Evolutionary conservation across 2,888 invertebrate species (phyloP), one percentile per base, ranked within the genome.

Genomic region (Drosophila monieri): DNA sequence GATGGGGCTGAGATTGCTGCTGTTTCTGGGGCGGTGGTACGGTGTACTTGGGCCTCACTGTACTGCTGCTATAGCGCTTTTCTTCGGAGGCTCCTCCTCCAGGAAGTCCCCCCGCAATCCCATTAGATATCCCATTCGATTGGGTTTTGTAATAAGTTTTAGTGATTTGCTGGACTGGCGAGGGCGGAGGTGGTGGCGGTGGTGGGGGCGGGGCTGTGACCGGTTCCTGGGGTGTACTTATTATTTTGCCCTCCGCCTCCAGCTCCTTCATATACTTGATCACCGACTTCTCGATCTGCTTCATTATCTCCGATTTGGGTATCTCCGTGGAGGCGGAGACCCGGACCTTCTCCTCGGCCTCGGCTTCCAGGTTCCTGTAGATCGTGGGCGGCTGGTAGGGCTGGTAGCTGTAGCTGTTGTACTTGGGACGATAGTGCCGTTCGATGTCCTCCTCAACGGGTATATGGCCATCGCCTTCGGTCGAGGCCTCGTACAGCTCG

Each of bases 241-340:
- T 74, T 3, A 91, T 89, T 41, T 91, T 91, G 2, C 90, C 91
- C 51, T 91, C 90, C 1, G 89, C 89, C 61, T 91, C 91, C 62
- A 91, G 73, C 43, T 90, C 91, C 52, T 90, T 91, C 91, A 92
- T 91, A 53, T 92, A 92, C 69, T 91, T 90, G 12, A 91, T 89
- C 0, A 92, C 92, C 0, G 91, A 91, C 49, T 91, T 89, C 51
- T 92, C 92, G 41, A 92, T 92, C 53, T 92, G 91, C 44, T 90
- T 90, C 70, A 92, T 87, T 3, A 91, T 90, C 70, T 91, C 90
- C 0, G 89, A 88, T 62, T 90, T 91, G 5, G 90, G 90, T 62
- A 91, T 89, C 46, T 91, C 90, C 15, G 88, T 90, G 0, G 90
- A 88, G 30, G 90, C 87, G 3, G 89, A 90, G 0, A 90, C 79